phyloP scores from a whole-genome alignment of 2,888 invertebrate genomes.

The Icerya purchasi region DNA sequence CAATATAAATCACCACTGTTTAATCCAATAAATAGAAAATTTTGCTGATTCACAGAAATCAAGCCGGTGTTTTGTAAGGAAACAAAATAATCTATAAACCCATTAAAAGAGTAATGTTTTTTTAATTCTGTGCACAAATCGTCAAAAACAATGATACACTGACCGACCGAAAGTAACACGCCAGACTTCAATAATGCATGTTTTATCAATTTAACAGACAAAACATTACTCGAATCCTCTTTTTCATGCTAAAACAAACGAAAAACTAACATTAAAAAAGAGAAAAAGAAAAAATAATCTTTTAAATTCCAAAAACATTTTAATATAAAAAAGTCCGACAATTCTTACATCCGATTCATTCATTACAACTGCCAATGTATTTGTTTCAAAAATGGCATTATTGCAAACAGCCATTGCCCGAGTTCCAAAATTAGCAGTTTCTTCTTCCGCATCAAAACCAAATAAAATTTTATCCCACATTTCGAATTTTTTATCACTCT shows the following conservation, averaged over 20 bases:
- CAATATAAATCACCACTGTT: constrained; percentile 22
- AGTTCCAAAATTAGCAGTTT: constrained; percentile 32
- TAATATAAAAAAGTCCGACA: background rate
- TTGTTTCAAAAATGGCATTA: constrained; percentile 29
- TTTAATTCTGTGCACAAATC: constrained; percentile 22
- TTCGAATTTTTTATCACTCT: too few relatives aligned
- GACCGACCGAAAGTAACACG: constrained; percentile 23
- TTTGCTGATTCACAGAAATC: constrained; percentile 21
- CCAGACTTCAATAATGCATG: constrained; percentile 10
- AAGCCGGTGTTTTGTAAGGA: background rate
- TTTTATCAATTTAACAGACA: background rate
- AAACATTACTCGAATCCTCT: background rate
- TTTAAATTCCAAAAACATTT: too few relatives aligned
- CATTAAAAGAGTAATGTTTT: constrained; percentile 22
- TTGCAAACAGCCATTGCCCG: constrained; percentile 27
- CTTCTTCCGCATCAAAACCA: constrained; percentile 29
- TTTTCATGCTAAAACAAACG: too few relatives aligned
- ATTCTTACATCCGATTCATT: constrained; percentile 1
- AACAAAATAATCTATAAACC: constrained; percentile 21
- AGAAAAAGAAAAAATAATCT: too few relatives aligned
- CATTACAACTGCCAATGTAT: constrained; percentile 27
- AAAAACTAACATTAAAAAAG: too few relatives aligned
- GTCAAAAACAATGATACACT: constrained; percentile 24
- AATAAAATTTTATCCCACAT: constrained; percentile 26
- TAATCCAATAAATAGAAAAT: constrained; percentile 22